These are phyloP conservation scores for Pandemis cinnamomeana DNA, from an alignment of 2,888 invertebrate species.

Conservation along the genomic window DNA sequence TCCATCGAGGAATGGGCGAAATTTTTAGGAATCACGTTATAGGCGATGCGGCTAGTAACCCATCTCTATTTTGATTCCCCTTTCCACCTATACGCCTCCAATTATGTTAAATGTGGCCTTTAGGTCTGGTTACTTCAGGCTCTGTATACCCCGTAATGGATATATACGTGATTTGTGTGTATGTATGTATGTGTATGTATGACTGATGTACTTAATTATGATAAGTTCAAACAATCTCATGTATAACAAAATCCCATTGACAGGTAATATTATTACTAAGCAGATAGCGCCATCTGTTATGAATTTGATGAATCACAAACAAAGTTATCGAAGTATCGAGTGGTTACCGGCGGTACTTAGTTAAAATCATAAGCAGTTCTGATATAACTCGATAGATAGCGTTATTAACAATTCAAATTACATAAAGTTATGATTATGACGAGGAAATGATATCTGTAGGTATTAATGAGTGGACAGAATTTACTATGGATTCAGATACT, in stretches of 20 bases:
- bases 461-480: background rate
- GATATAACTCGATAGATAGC: background rate
- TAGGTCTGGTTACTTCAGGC: no score
- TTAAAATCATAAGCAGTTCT: background rate
- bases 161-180: no score
- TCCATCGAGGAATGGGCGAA: no score
- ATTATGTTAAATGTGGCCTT: no score
- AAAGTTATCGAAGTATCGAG: background rate
- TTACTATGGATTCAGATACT: background rate
- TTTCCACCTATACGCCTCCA: no score
- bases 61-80: no score
- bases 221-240: background rate
- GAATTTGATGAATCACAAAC: background rate
- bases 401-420: background rate
- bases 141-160: no score
- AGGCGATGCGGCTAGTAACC: no score
- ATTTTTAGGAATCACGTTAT: no score
- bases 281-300: background rate
- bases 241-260: background rate
- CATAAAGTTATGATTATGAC: background rate
- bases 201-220: background rate
- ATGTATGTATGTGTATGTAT: no score
- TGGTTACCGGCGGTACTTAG: background rate
- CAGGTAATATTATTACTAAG: no score
- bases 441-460: background rate